Evolutionary conservation across 2,888 invertebrate genomes (phyloP), one percentile per base, ranked within the genome.

Genomic region (Diaprepes abbreviatus): DNA sequence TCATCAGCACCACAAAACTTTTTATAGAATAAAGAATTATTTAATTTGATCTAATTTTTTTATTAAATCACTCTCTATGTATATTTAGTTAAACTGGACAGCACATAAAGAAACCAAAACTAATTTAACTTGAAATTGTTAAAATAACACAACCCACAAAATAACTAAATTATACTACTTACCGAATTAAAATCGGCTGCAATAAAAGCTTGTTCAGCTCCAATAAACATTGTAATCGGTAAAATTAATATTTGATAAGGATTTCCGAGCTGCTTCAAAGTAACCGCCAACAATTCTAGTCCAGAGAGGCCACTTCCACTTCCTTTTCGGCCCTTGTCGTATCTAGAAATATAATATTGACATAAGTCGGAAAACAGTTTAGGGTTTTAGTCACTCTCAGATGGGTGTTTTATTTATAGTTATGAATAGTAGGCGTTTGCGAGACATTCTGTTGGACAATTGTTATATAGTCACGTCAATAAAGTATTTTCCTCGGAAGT

Each of bases 151-250:
- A 28, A 31, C 28, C 48, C 12, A 48, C 10, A 31, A 9, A 50
- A 12, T 24, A 28, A 6, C 9, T 50, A 33, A 45, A 12, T 9
- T 17, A 21, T 19, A 50, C 24, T 72, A 84, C 87, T 85, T 83
- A 92, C 93, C 74, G 92, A 91, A 4, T 91, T 93, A 74, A 90
- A 93, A 81, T 93, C 93, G 31, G 95, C 96, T 0, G 93, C 92
- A 79, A 96, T 88, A 81, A 96, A 97, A 0, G 96, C 96, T 83
- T 97, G 96, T 80, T 97, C 96, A 21, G 96, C 90, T 0, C 97
- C 97, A 74, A 96, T 95, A 85, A 96, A 97, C 77, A 96, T 91
- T 0, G 96, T 97, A 40, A 97, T 91, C 0, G 97, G 97, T 63
- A 97, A 85, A 74, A 97, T 87, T 31, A 97, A 86, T 72, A 96